Evolutionary conservation across 2,113 vertebrate genomes (phyloP).

Genomic region (Harpagus bidentatus): DNA sequence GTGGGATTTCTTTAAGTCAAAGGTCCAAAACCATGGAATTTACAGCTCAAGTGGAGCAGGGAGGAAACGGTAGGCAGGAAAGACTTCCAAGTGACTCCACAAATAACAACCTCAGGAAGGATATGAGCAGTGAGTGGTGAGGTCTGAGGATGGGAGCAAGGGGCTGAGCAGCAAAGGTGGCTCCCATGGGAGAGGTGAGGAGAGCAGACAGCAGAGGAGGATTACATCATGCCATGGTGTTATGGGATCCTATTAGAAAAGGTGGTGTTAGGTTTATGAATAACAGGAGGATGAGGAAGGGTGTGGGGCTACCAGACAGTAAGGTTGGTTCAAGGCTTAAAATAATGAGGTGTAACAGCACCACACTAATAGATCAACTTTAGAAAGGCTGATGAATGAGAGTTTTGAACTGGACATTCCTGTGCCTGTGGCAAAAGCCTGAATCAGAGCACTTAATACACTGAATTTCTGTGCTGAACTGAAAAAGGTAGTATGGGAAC

Average conservation of each 20-base stretch:
- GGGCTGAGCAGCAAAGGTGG: not conserved
- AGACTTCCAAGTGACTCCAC: not conserved
- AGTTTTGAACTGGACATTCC: not conserved
- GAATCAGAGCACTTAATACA: not conserved
- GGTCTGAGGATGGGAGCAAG: not conserved
- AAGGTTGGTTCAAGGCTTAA: not conserved
- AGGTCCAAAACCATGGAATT: not conserved
- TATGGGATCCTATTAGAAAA: not conserved
- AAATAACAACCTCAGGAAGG: not conserved
- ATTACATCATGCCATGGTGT: fast-evolving
- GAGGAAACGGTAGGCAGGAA: not conserved
- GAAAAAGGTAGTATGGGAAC: not conserved
- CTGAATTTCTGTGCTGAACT: not conserved
- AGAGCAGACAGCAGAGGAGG: not conserved
- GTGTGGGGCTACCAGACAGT: not conserved
- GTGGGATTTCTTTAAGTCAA: not conserved
- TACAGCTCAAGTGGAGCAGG: not conserved
- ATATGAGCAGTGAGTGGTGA: not conserved
- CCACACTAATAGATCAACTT: not conserved
- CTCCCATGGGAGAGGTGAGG: not conserved
- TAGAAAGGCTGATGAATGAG: not conserved
- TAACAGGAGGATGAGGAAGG: not conserved
- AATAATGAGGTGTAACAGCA: not conserved
- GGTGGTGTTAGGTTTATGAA: not conserved
- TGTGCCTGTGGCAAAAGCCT: not conserved